Evolutionary conservation across 2,797 vertebrate genomes (phyloP).

Genomic region (Pyrocephalus nanus): DNA sequence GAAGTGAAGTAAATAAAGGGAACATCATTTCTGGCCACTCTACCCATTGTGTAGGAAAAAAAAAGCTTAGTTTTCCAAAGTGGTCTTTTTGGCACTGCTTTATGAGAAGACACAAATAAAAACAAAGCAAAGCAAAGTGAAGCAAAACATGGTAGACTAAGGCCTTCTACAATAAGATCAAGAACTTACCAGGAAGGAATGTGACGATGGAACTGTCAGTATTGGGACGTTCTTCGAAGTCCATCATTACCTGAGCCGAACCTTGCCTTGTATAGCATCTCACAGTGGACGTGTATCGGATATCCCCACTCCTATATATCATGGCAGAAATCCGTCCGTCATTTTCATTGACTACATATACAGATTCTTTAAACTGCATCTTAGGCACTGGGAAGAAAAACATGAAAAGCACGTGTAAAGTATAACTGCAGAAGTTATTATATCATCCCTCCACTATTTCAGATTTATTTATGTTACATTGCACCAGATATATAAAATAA

Average conservation of each 20-base stretch:
- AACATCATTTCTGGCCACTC: not conserved
- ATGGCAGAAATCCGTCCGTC: conserved; percentile 78
- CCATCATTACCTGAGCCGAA: conserved; percentile 89
- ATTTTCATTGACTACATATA: conserved; percentile 83
- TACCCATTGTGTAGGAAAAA: not conserved
- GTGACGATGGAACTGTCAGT: conserved; percentile 86
- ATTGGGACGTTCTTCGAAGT: conserved; percentile 93
- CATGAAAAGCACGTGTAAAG: not conserved
- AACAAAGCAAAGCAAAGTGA: not conserved
- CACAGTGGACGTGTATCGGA: conserved; percentile 82
- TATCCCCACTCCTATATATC: conserved; percentile 87
- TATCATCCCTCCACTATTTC: not conserved
- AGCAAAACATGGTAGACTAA: not conserved
- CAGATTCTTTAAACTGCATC: conserved; percentile 87
- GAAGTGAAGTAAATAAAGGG: not conserved
- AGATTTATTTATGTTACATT: not conserved
- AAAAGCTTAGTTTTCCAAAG: not conserved
- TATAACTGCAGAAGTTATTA: not conserved
- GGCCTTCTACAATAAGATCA: not conserved
- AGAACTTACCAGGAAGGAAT: conserved; percentile 86
- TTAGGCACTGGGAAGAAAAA: conserved; percentile 83
- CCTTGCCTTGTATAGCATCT: conserved; percentile 93
- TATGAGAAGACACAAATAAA: not conserved
- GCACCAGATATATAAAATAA: not conserved
- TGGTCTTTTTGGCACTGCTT: not conserved